Base-by-base conservation (phyloP, 2,797 vertebrate genomes). In the Gymnocypris eckloni region DNA sequence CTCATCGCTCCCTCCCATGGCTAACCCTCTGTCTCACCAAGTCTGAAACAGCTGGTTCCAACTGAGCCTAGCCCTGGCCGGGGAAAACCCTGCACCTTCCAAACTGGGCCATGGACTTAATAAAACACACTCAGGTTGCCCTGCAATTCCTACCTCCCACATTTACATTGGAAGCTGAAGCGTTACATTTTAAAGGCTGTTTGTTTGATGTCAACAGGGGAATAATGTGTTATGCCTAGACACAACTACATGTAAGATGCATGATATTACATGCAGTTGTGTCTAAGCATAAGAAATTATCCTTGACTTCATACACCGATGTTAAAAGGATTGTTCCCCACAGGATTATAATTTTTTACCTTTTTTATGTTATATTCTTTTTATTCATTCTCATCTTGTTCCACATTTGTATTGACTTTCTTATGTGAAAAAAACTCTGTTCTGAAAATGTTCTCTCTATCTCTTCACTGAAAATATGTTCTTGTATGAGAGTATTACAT, bases 1-100 rank as follows among this genome's bases (percentile, higher is more conserved):
- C 87, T 88, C 69, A 48, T 84, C 56, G 61, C 84, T 86, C 77
- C 85, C 88, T 88, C 89, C 88, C 84, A 82, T 84, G 83, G 88
- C 85, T 85, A 81, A 81, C 89, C 88, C 84, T 85, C 87, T 87
- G 86, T 86, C 87, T 86, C 87, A 43, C 87, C 76, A 54, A 88
- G 87, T 89, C 81, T 87, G 81, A 70, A 91, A 89, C 90, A 92
- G 90, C 91, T 92, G 91, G 88, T 87, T 87, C 82, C 73, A 84
- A 78, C 86, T 75, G 82, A 81, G 85, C 85, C 82, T 59, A 66
- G 79, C 79, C 79, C 71, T 88, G 86, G 77, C 88, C 90, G 39
- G 77, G 37, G 67, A 66, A 78, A 82, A 82, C 50, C 78, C 72
- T 84, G 73, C 83, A 86, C 83, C 72, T 84, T 48, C 43, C 78